Evolutionary conservation across 2,888 invertebrate genomes (phyloP).

Genomic region (Scrobipalpa costella): DNA sequence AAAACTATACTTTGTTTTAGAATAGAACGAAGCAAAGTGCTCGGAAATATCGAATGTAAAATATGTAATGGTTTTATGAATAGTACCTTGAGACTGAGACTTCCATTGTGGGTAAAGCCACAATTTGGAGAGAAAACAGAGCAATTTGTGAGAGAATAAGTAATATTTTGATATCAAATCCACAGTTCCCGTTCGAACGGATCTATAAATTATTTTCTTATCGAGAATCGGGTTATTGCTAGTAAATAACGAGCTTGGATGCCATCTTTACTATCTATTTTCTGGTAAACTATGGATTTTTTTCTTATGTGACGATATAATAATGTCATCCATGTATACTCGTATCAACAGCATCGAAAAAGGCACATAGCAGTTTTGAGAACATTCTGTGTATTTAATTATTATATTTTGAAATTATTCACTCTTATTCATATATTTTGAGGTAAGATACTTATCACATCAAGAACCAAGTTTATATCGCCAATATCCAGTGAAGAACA

Average conservation of each 20-base stretch:
- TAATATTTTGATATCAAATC: constrained; percentile 50
- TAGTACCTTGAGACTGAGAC: constrained; percentile 1
- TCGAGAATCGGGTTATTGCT: background rate
- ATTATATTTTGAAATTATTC: too few relatives aligned
- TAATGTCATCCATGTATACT: too few relatives aligned
- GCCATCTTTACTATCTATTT: background rate
- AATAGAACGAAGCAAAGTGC: constrained; percentile 3
- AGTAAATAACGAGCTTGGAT: constrained; percentile 1
- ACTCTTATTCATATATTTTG: too few relatives aligned
- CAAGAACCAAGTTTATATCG: too few relatives aligned
- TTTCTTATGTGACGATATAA: too few relatives aligned
- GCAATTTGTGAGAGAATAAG: constrained; percentile 48
- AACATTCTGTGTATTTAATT: too few relatives aligned
- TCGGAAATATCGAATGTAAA: constrained; percentile 22
- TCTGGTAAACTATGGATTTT: background rate
- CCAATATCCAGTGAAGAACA: too few relatives aligned
- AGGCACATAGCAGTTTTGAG: too few relatives aligned
- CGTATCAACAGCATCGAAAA: too few relatives aligned
- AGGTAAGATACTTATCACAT: too few relatives aligned
- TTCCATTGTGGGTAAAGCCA: constrained; percentile 12
- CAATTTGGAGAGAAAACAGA: constrained; percentile 44
- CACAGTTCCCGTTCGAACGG: constrained; percentile 29
- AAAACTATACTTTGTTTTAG: constrained; percentile 18
- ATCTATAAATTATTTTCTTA: constrained; percentile 10
- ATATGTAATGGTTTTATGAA: constrained; percentile 22